Conservation (phyloP, 2,888 invertebrate species). For the Ecdyonurus torrentis region DNA sequence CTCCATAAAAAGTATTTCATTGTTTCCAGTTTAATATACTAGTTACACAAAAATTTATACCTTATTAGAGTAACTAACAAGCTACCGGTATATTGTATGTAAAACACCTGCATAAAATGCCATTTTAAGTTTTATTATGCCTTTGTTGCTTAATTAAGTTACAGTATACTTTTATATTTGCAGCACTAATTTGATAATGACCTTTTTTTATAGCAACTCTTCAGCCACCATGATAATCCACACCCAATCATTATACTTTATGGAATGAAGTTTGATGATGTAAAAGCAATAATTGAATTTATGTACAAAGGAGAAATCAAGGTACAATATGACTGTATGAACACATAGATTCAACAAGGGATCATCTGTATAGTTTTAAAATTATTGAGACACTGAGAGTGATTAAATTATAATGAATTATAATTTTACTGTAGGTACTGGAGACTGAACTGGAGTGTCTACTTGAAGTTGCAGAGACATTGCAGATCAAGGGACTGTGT, state of each 20-base stretch:
- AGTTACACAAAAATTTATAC: no score
- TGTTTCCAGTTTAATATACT: no score
- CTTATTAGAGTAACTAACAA: no score
- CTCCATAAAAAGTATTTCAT: no score
- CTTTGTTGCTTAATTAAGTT: no score
- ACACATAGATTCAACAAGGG: no score
- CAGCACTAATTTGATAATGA: background rate
- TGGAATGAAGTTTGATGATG: conserved; percentile 25
- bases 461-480: conserved; percentile 26
- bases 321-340: no score
- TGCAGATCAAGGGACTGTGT: conserved; percentile 31
- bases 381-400: background rate
- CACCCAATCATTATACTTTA: conserved; percentile 30
- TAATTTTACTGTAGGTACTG: conserved; percentile 18
- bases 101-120: no score
- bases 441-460: conserved; percentile 28
- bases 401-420: background rate
- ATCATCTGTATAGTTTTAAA: background rate
- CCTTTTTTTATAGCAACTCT: conserved; percentile 24
- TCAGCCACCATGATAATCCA: conserved; percentile 24
- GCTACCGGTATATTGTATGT: no score
- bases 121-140: background rate
- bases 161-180: no score
- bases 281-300: conserved; percentile 29
- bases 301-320: conserved; percentile 34